Evolutionary conservation across 2,888 invertebrate genomes (phyloP), one percentile per base, ranked within the genome.

Genomic region (Mycogona germanica): DNA sequence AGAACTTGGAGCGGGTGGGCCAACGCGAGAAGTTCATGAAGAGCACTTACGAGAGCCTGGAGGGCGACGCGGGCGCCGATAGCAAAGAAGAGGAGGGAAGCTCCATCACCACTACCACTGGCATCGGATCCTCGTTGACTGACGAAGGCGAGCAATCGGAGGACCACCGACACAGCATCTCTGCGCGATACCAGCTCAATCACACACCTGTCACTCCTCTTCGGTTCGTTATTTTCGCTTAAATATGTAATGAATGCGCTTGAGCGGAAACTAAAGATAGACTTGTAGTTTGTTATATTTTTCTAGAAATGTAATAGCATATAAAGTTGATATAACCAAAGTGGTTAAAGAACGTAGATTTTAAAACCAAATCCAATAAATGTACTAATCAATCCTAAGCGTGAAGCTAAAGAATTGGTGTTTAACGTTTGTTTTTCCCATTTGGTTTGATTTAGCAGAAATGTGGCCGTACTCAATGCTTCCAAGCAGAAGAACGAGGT

Each of bases 11-110:
- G 58, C 61, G 67, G 44, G 65, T 72, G 32, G 70, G 68, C 7
- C 66, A 70, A 47, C 64, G 72, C 30, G 71, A 71, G 58, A 67
- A 67, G 56, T 72, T 69, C 60, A 61, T 72, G 59, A 71, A 71
- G 60, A 70, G 65, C 57, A 71, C 67, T 28, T 72, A 69, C 62
- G 72, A 73, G 57, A 84, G 82, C 53, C 73, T 85, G 51, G 82
- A 82, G 59, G 81, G 80, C 0, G 53, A 30, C 63, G 70, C 21
- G 59, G n/a, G n/a, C n/a, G 56, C 41, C 53, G 59, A 51, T 55
- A 58, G 21, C 55, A 53, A 59, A 56, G 29, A 54, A 58, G 46
- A 58, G 59, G 23, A 60, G 58, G 38, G 63, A 57, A 7, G 60
- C 56, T 54, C 60, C 58, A 25, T 60, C 59, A 53, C 59, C 56